Evolutionary conservation across 2,113 vertebrate genomes (phyloP).

Genomic region (Xenotilapia leptura): DNA sequence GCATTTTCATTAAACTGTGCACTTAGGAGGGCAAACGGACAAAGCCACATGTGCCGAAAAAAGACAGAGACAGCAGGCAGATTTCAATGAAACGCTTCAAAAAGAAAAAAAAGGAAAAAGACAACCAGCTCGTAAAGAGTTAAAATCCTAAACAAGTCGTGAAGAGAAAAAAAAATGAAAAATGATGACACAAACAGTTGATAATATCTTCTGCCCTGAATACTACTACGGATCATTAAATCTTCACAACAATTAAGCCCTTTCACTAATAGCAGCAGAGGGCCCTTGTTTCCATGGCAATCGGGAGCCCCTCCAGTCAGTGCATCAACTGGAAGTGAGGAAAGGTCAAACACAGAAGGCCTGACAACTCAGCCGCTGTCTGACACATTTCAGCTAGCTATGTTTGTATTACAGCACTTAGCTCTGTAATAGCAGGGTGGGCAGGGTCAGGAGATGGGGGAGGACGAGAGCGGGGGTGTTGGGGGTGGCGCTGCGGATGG

Average conservation of each 20-base stretch:
- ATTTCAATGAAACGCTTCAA: background rate
- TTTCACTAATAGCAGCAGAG: constrained; percentile 69
- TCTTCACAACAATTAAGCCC: constrained; percentile 74
- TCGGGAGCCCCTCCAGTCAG: constrained; percentile 63
- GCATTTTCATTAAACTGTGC: background rate
- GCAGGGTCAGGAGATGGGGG: constrained; percentile 39
- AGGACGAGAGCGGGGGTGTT: background rate
- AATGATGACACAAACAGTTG: constrained; percentile 67
- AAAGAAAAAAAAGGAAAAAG: background rate
- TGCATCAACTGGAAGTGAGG: constrained; percentile 63
- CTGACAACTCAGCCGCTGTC: constrained; percentile 65
- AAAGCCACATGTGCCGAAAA: background rate
- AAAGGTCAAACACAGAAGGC: constrained; percentile 70
- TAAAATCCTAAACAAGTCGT: constrained; percentile 42
- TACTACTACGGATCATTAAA: constrained; percentile 71
- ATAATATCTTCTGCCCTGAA: constrained; percentile 70
- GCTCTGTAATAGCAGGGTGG: constrained; percentile 63
- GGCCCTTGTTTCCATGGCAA: constrained; percentile 69
- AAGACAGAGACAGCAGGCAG: background rate
- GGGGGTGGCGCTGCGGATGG: background rate
- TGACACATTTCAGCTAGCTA: constrained; percentile 66
- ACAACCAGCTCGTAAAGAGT: constrained; percentile 20
- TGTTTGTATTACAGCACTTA: constrained; percentile 72
- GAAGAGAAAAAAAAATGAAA: constrained; percentile 13
- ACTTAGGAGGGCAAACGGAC: background rate